Evolutionary conservation across 2,888 invertebrate genomes (phyloP), one percentile per base, ranked within the genome.

Genomic region (Carterocephalus palaemon): DNA sequence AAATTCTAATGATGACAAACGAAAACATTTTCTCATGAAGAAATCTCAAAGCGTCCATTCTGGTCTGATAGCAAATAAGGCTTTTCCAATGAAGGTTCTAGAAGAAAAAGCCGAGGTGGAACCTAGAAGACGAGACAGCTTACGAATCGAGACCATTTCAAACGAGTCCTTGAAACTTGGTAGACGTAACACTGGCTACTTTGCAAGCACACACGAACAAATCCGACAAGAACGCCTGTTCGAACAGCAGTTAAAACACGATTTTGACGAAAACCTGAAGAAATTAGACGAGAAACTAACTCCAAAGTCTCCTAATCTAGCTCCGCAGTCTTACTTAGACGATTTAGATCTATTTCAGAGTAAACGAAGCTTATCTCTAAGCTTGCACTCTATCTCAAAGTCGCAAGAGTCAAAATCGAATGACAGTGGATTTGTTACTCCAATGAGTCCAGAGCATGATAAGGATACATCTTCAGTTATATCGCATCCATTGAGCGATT

Each of bases 401-500:
- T 34, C 24, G 4, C 42, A 51, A 13, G 64, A 63, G 4, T 15
- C 47, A 2, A 70, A 70, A 32, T 48, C 60, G 0, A 58, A 50
- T 17, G 92, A 92, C 43, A 92, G 92, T 33, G 92, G 92, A 0
- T 88, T 92, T 4, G 90, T 90, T 0, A 92, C 92, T 0, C 92
- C 92, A 0, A 57, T 90, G 4, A 89, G 87, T 47, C 91, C 91
- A 1, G 84, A 83, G 0, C 76, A 68, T 1, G 86, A 82, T 5
- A 79, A 60, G 37, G 88, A 87, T 7, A 65, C 64, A 0, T 72
- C 71, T 20, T 87, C 88, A 0, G 68, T 76, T 0, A 64, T 85
- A 1, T 89, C 89, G 34, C 95, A 94, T 77, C 95, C 95, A 0
- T 64, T 95, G 2, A 93, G 94, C 53, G 92, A 92, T 60, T 91